A percentile compares a stretch with the other conserved stretches of the same genome.
Conservation (phyloP, 23 tunicate species). For the Clavelina lepadiformis region DNA sequence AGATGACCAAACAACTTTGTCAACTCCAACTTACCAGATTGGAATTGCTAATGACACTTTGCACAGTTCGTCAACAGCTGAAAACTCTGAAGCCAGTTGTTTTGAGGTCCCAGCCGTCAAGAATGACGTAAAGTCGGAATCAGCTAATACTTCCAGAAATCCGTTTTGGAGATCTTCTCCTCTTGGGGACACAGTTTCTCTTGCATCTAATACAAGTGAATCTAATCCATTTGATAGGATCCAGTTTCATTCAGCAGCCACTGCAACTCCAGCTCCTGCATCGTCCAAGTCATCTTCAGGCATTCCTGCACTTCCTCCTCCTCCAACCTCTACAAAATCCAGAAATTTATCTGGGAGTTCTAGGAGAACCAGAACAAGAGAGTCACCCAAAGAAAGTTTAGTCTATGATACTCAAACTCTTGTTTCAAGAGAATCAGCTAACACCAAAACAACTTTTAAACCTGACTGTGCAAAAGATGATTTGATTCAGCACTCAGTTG, state of each 20-base stretch:
- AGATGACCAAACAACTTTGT: background rate
- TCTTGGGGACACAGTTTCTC: conserved; percentile 34
- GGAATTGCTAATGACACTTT: background rate
- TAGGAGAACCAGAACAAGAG: conserved; percentile 10
- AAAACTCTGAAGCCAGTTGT: background rate
- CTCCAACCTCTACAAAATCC: conserved; percentile 28
- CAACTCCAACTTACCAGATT: conserved; percentile 6
- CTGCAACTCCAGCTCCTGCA: background rate
- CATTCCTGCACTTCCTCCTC: conserved; percentile 57
- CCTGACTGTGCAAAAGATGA: no score
- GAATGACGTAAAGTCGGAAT: background rate
- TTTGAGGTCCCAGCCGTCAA: background rate
- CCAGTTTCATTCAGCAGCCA: conserved; percentile 36
- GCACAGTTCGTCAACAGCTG: background rate
- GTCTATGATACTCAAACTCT: no score
- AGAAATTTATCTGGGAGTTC: conserved; percentile 16
- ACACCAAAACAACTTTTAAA: no score
- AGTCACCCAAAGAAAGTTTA: no score
- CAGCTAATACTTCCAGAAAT: conserved; percentile 33
- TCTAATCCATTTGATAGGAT: conserved; percentile 42
- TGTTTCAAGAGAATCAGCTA: no score
- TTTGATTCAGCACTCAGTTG: no score
- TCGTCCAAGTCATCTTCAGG: background rate
- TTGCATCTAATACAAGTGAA: conserved; percentile 39
- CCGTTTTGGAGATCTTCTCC: conserved; percentile 76